Evolutionary conservation across 1,140 invertebrate species (phyloP).

Genomic region (Thrips palmi): DNA sequence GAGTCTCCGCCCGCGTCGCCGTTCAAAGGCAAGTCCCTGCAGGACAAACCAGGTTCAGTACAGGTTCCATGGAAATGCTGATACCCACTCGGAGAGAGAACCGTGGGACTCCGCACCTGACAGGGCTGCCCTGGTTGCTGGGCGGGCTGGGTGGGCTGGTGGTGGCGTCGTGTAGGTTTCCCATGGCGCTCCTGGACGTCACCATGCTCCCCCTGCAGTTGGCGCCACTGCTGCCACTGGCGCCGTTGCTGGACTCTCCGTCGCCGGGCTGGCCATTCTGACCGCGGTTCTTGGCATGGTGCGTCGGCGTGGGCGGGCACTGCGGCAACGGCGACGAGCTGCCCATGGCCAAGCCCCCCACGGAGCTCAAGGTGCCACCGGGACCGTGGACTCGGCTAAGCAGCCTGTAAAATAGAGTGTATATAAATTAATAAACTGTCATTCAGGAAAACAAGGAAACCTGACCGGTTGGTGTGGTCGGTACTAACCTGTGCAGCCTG

Average conservation of each 20-base stretch:
- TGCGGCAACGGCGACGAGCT: conserved; percentile 22
- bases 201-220: conserved; percentile 11
- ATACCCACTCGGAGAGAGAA: too few species aligned
- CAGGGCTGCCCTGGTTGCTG: too few species aligned
- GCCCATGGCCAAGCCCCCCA: not conserved
- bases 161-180: conserved; percentile 15
- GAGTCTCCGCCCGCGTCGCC: too few species aligned
- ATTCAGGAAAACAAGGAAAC: too few species aligned
- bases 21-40: too few species aligned
- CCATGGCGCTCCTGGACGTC: conserved; percentile 15
- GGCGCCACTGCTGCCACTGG: not conserved
- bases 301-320: conserved; percentile 66
- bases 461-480: too few species aligned
- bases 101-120: too few species aligned
- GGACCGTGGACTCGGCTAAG: conserved; percentile 13
- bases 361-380: conserved; percentile 1
- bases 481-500: too few species aligned
- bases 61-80: too few species aligned
- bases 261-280: not conserved
- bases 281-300: conserved; percentile 46
- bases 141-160: conserved; percentile 7
- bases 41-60: too few species aligned
- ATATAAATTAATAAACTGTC: too few species aligned
- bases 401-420: conserved; percentile 3
- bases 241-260: not conserved